Evolutionary conservation across 2,113 vertebrate species (phyloP), one percentile per base, ranked within the genome.

Genomic region (Pedionomus torquatus): DNA sequence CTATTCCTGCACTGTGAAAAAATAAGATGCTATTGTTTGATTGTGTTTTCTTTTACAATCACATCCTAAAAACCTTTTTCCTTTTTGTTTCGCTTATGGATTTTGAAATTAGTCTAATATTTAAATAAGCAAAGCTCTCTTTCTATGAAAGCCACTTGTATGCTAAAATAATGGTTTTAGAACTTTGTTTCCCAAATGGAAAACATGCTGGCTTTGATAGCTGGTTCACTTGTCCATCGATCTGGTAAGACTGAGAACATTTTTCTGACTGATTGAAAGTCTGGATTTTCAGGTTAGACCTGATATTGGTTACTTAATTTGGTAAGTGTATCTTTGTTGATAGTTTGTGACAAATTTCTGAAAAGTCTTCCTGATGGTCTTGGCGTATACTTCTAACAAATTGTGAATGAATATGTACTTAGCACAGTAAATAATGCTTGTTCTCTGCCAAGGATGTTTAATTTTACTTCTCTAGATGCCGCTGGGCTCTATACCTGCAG

Each of bases 121-220:
- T 87, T 84, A 75, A 91, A 54, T 55, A 87, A 85, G 31, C 30
- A 77, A 35, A 85, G 9, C 11, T 60, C 9, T 70, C n/a, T 69
- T 79, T 30, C 68, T 69, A 2, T 41, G 30, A 19, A 74, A 17
- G 13, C 72, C 43, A 24, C 13, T 83, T 0, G 0, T 51, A 21
- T 77, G 24, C 44, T 93, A n/a, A 83, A 88, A 37, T 61, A 77
- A 69, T 33, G 37, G 10, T 1, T 44, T 77, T 52, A 54, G 19
- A 13, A 52, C 54, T 64, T 75, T 15, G 18, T 9, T 77, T 88
- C 21, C 66, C 24, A 75, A 46, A 80, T 3, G 21, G n/a, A 64
- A 60, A 61, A 76, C 1, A 1, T 63, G 24, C 20, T 76, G 44
- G 13, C 20, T 87, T 75, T 84, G 11, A 13, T 60, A 55, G 18